Evolutionary conservation across 2,113 vertebrate species (phyloP).

Genomic region (Catharus minimus): DNA sequence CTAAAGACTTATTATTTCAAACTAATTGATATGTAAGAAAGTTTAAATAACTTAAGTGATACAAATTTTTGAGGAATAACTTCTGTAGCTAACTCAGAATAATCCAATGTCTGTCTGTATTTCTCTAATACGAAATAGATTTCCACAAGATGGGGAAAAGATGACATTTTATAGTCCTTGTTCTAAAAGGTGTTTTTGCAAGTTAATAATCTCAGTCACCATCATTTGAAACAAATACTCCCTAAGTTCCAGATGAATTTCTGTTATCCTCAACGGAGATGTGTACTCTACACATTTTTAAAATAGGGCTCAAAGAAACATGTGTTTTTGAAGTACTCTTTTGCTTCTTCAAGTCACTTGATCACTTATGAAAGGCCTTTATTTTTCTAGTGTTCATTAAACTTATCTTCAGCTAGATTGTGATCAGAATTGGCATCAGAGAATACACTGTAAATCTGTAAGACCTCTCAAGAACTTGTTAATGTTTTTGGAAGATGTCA

Average conservation of each 20-base stretch:
- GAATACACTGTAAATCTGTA: slow-evolving; percentile 3
- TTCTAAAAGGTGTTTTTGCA: neutral
- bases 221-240: neutral
- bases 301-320: neutral
- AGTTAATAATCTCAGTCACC: neutral
- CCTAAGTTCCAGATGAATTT: neutral
- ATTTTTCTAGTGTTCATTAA: slow-evolving; percentile 38
- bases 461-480: slow-evolving; percentile 31
- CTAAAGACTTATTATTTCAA: slow-evolving; percentile 84
- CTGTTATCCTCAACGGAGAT: neutral
- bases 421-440: slow-evolving; percentile 23
- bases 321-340: neutral
- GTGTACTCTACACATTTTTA: neutral
- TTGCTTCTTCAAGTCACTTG: neutral
- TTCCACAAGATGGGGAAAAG: neutral
- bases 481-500: slow-evolving; percentile 36
- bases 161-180: neutral
- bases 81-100: slow-evolving; percentile 62
- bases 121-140: neutral
- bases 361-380: slow-evolving; percentile 6
- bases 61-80: slow-evolving; percentile 63
- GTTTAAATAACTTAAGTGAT: slow-evolving; percentile 75
- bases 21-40: slow-evolving; percentile 79
- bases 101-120: neutral
- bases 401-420: slow-evolving; percentile 15